These are phyloP conservation scores for Barnardius zonarius DNA, from an alignment of 2,113 vertebrate genomes.

Conservation along the genomic window DNA sequence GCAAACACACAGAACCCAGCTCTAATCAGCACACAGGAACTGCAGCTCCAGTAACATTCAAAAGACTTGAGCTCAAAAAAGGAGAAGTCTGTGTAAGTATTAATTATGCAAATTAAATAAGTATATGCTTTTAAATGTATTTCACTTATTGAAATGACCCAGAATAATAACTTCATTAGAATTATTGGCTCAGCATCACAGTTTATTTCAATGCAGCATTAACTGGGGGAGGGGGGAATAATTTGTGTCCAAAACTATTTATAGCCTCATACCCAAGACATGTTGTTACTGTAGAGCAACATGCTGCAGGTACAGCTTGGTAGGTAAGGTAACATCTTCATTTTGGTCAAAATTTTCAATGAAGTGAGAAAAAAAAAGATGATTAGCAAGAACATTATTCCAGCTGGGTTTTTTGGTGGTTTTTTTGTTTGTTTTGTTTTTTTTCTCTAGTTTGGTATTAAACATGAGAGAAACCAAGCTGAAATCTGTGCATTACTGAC, in stretches of 20 bases:
- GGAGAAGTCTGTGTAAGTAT: background rate
- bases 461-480: background rate
- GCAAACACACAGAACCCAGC: background rate
- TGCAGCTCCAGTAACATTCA: background rate
- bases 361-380: background rate
- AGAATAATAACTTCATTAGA: background rate
- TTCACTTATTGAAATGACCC: background rate
- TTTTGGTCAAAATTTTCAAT: background rate
- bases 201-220: background rate
- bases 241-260: background rate
- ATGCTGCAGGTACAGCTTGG: background rate
- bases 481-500: background rate
- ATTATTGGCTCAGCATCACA: background rate
- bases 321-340: background rate
- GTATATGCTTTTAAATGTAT: background rate
- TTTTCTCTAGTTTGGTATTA: background rate
- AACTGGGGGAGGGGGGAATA: background rate
- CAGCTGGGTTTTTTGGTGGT: background rate
- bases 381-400: background rate
- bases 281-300: background rate
- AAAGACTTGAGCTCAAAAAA: background rate
- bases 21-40: background rate
- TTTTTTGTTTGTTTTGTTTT: too few species aligned
- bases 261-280: background rate
- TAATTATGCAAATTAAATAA: constrained; percentile 11